phyloP scores from a whole-genome alignment of 2,888 invertebrate species.

The Mimumesa dahlbomi region DNA sequence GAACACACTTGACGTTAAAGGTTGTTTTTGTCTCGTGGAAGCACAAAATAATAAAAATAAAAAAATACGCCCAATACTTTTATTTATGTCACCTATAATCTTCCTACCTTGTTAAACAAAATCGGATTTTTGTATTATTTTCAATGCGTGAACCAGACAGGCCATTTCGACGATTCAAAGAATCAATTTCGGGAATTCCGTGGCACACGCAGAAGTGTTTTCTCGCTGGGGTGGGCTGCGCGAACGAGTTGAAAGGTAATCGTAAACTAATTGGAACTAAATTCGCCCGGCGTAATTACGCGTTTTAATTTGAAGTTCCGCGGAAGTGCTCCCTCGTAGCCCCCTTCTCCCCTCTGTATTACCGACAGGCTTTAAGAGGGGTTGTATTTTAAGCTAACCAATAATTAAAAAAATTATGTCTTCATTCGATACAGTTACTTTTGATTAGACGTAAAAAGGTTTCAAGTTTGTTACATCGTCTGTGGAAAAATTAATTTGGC shows the following conservation, averaged over 20 bases:
- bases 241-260: slow-evolving; percentile 64
- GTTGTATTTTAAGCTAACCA: slow-evolving; percentile 61
- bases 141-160: too few species aligned
- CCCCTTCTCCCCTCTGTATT: slow-evolving; percentile 37
- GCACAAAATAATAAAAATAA: too few species aligned
- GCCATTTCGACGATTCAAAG: too few species aligned
- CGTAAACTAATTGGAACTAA: slow-evolving; percentile 74
- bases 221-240: slow-evolving; percentile 35
- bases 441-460: too few species aligned
- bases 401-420: slow-evolving; percentile 76
- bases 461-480: too few species aligned
- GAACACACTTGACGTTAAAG: too few species aligned
- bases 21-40: too few species aligned
- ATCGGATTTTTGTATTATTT: too few species aligned
- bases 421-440: slow-evolving; percentile 65
- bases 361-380: slow-evolving; percentile 51
- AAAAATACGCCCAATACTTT: too few species aligned
- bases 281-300: slow-evolving; percentile 70
- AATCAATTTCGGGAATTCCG: slow-evolving; percentile 60
- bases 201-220: slow-evolving; percentile 18
- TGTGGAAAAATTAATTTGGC: too few species aligned
- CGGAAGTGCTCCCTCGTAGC: slow-evolving; percentile 49
- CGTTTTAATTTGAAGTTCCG: slow-evolving; percentile 73
- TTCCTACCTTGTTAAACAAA: too few species aligned
- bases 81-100: too few species aligned